phyloP scores from a whole-genome alignment of 2,113 vertebrate genomes.

The Geococcyx californianus region DNA sequence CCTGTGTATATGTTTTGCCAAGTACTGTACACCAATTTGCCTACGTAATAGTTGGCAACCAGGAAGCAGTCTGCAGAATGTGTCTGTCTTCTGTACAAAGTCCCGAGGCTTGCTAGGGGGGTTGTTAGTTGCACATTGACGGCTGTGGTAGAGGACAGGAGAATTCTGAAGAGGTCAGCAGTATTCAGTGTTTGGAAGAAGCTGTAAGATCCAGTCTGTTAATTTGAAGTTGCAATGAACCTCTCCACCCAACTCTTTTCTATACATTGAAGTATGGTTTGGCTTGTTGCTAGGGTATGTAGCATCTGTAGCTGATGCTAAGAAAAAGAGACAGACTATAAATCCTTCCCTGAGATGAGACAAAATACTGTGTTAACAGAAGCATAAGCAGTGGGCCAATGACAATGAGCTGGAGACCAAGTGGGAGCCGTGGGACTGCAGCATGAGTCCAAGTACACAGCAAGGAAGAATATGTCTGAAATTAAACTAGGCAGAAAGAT shows the following conservation, averaged over 20 bases:
- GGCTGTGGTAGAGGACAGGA: background rate
- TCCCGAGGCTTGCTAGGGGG: background rate
- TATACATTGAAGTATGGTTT: accelerated
- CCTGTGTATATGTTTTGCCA: background rate
- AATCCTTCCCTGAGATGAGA: background rate
- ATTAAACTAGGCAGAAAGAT: background rate
- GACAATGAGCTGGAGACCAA: background rate
- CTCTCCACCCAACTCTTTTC: background rate
- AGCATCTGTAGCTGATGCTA: background rate
- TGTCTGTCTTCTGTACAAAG: background rate
- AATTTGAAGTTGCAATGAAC: background rate
- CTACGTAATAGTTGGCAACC: background rate
- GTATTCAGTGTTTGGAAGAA: background rate
- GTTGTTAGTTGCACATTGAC: background rate
- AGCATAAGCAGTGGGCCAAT: background rate
- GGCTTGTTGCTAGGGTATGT: background rate
- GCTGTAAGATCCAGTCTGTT: background rate
- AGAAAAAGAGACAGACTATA: background rate
- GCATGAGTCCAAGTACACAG: background rate
- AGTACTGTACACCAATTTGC: background rate
- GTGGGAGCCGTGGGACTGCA: background rate
- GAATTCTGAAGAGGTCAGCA: background rate
- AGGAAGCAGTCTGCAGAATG: background rate
- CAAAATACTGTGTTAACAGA: background rate
- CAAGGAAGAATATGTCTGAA: accelerated